Evolutionary conservation across 2,113 vertebrate species (phyloP), one percentile per base, ranked within the genome.

Genomic region (Pelodiscus sinensis): DNA sequence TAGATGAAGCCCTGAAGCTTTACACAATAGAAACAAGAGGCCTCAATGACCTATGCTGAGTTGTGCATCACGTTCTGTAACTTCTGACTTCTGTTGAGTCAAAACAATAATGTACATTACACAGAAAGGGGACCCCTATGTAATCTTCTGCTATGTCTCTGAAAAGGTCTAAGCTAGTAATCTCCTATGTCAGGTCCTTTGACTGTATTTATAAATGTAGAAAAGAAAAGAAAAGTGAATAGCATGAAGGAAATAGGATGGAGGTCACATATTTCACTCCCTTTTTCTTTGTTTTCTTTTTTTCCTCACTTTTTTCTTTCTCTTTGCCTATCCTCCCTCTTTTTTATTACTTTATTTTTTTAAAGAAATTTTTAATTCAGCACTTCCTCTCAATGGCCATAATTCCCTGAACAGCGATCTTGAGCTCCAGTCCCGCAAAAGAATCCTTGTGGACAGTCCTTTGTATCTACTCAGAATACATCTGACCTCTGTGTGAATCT

Each of bases 1-100:
- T 94, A 87, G 92, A 95, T 97, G 92, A 96, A 96, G 79, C 86
- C 78, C 92, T 91, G 90, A 87, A 90, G 52, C 92, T 93, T 95
- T 77, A 87, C 27, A 51, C 52, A 86, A 38, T 44, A 92, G 52
- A 13, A 88, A 75, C 29, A 58, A 81, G 50, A 71, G 6, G 88
- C 86, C 10, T 84, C 29, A 24, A 1, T 65, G 9, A 56, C 6
- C 18, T 88, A 9, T 68, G 16, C 13, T 35, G 44, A 3, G 9
- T n/a, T 89, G 5, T 54, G 2, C 44, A 38, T 73, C 8, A 75
- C 84, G 8, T 88, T 75, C 38, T 38, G 25, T 75, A 75, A 75
- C 12, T 75, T 15, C 27, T 4, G 9, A 87, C 50, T 84, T 84
- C 55, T 87, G 38, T 25, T 78, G 89, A 84, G 5, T 1, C 65